Evolutionary conservation across 2,888 invertebrate species (phyloP).

Genomic region (Campoplex nolae): DNA sequence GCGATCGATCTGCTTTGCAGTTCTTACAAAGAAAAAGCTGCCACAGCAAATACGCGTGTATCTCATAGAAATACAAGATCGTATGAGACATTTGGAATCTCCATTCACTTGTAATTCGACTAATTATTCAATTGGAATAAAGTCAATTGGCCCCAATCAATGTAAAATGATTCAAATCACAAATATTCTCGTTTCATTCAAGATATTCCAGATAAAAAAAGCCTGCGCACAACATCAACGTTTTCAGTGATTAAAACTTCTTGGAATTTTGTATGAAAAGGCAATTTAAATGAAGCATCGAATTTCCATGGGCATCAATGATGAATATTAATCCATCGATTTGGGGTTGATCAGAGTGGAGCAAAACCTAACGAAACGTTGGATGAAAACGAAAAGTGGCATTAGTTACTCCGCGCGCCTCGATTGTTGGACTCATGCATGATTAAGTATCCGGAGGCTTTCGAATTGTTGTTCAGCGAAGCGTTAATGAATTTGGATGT

Average conservation of each 20-base stretch:
- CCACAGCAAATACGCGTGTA: no score
- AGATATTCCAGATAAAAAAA: no score
- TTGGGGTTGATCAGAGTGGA: not conserved
- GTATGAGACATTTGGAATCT: no score
- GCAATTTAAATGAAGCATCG: not conserved
- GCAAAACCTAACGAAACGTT: not conserved
- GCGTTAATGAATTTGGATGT: not conserved
- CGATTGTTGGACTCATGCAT: not conserved
- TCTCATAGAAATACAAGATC: no score
- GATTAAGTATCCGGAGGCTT: not conserved
- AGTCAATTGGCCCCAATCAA: no score
- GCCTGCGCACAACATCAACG: no score
- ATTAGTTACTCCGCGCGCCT: not conserved
- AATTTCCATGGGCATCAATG: not conserved
- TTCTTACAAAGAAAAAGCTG: not conserved
- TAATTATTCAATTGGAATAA: no score
- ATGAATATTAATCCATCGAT: not conserved
- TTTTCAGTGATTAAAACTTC: not conserved
- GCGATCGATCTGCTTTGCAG: not conserved
- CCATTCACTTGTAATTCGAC: no score
- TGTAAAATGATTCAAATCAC: no score
- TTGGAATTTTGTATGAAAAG: not conserved
- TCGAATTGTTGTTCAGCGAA: slow-evolving; percentile 27
- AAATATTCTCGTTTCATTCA: no score
- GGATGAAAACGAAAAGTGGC: not conserved